Evolutionary conservation across 92 coral and sea anemone genomes (phyloP), one percentile per base, ranked within the genome.

Genomic region (Zoanthus solanderi): DNA sequence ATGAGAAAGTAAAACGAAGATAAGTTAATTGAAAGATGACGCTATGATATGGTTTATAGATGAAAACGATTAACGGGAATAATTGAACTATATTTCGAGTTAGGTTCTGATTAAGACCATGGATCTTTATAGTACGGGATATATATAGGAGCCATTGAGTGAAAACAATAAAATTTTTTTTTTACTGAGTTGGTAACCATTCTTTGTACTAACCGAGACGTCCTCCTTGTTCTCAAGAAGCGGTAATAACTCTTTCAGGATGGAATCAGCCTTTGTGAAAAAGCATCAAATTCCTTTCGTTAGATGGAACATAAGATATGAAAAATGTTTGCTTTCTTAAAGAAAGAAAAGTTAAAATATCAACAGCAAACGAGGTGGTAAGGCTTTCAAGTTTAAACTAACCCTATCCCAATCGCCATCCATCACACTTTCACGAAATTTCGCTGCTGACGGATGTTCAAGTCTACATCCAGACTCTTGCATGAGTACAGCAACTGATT

Each of bases 341-440:
- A 42, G 30, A 42, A 65, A 42, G 28, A 15, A 81, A 66, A 37
- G 17, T 42, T n/a, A 61, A 71, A 54, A 65, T 44, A 87, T 65
- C 76, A 61, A 83, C 89, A 50, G 85, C 85, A 79, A 87, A 83
- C 47, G 57, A 85, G 77, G 71, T 53, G 87, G 65, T 82, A 79
- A 71, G 84, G 73, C 88, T 87, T 69, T 86, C 75, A 87, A 67
- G 42, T 37, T 63, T 17, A 75, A 77, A 87, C 98, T 88, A 87
- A 97, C 99, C 97, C 96, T 83, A 75, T 92, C 98, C 99, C 99
- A 97, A 45, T 97, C 99, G 89, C 99, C 99, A 85, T 91, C 92
- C 97, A 97, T 91, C 9, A 97, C 94, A 87, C 99, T 97, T 78
- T 97, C 98, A 11, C 99, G 93, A 92, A 97, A 97, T 87, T 94